These are phyloP conservation scores for Catocala nupta DNA, from an alignment of 2,888 invertebrate genomes.

Conservation along the genomic window DNA sequence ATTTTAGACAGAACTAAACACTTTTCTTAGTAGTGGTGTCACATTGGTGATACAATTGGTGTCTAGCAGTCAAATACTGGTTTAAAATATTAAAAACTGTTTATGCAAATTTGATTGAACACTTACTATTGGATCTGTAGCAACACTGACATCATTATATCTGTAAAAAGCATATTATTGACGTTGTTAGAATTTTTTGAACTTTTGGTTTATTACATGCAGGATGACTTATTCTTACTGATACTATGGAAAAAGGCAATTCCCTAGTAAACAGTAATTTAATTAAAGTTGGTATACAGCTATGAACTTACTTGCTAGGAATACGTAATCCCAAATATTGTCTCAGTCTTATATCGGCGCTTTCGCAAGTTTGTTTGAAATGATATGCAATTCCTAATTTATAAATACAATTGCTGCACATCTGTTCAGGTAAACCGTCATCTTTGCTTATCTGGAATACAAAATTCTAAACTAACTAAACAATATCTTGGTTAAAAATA, in stretches of 20 bases:
- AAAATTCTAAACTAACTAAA: neutral
- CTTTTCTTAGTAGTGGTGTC: no score
- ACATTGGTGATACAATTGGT: no score
- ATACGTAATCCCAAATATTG: constrained; percentile 85
- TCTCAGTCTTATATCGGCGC: constrained; percentile 86
- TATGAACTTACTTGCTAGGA: constrained; percentile 66
- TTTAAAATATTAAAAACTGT: neutral
- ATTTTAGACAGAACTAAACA: no score
- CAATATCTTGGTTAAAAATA: neutral
- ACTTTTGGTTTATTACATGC: no score
- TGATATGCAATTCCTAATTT: constrained; percentile 88
- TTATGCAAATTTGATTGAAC: neutral
- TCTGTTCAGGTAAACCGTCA: constrained; percentile 88
- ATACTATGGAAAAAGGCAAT: no score
- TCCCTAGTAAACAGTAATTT: no score
- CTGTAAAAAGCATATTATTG: constrained; percentile 60
- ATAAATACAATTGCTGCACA: constrained; percentile 89
- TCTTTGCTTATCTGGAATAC: constrained; percentile 79
- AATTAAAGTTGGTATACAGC: neutral
- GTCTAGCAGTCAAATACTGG: no score
- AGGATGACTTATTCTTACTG: no score
- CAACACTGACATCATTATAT: constrained; percentile 85
- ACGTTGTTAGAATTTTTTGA: no score
- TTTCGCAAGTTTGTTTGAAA: constrained; percentile 89
- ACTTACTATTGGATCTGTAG: constrained; percentile 85